Percentiles rank a stretch among this genome's conserved stretches.
Evolutionary conservation across 2,888 invertebrate species (phyloP).

Genomic region (Hirudinaria manillensis): DNA sequence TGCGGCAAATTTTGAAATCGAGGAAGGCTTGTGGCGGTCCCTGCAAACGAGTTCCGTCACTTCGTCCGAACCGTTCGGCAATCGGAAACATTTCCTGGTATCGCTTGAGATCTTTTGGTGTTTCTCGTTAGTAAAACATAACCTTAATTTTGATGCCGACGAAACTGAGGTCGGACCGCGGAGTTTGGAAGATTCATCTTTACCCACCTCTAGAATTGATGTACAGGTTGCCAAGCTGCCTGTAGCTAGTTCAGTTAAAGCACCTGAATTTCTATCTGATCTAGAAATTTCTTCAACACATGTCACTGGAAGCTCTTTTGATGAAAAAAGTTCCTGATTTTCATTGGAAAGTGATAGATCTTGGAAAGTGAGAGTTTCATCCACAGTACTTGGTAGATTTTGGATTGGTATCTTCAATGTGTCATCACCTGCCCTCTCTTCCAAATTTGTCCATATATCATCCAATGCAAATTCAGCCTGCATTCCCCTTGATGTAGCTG

Average conservation of each 20-base stretch:
- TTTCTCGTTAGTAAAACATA: conserved; percentile 15
- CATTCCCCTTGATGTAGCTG: no score
- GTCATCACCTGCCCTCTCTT: no score
- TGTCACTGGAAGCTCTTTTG: background rate
- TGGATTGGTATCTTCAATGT: no score
- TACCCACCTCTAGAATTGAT: conserved; percentile 22
- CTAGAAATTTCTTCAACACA: conserved; percentile 16
- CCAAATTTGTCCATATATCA: no score
- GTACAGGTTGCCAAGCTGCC: conserved; percentile 25
- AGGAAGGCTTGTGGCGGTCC: conserved; percentile 16
- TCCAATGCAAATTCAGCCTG: no score
- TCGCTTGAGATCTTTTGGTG: background rate
- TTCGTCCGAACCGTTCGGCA: conserved; percentile 8
- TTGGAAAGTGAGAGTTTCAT: no score
- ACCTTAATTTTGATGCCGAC: conserved; percentile 14
- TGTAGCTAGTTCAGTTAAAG: conserved; percentile 22
- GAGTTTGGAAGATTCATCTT: conserved; percentile 20
- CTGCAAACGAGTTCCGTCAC: background rate
- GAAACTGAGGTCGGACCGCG: background rate
- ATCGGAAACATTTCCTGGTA: background rate
- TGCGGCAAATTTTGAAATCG: conserved; percentile 7
- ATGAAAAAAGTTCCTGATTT: no score
- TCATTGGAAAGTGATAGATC: no score
- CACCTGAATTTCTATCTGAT: conserved; percentile 17
- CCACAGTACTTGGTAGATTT: no score